Evolutionary conservation across 2,888 invertebrate genomes (phyloP).

Genomic region (Physocephala rufipes): DNA sequence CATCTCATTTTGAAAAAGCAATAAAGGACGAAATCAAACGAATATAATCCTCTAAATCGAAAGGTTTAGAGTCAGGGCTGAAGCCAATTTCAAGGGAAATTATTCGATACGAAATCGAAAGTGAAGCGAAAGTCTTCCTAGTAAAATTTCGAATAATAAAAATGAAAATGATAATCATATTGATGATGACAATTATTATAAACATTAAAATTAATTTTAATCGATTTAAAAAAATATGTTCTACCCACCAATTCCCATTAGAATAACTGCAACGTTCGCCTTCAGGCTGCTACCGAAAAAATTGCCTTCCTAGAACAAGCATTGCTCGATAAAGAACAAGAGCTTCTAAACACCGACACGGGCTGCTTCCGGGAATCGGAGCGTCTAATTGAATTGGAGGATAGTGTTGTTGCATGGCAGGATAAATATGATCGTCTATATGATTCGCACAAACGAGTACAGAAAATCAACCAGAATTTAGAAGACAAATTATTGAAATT

Average conservation of each 20-base stretch:
- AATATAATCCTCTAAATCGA: too few relatives aligned
- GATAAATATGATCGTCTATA: conserved; percentile 93
- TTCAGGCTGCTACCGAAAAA: conserved; percentile 74
- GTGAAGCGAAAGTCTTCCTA: too few relatives aligned
- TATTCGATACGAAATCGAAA: too few relatives aligned
- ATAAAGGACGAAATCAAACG: too few relatives aligned
- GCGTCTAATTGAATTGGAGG: conserved; percentile 80
- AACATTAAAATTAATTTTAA: too few relatives aligned
- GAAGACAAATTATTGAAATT: conserved; percentile 93
- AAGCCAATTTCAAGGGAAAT: too few relatives aligned
- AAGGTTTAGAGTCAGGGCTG: too few relatives aligned
- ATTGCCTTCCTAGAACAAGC: conserved; percentile 87
- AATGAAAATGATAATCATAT: too few relatives aligned
- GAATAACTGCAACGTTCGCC: conserved; percentile 70
- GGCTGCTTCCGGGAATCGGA: conserved; percentile 84
- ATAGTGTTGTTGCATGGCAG: conserved; percentile 86
- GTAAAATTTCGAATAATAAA: too few relatives aligned
- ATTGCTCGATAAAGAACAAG: conserved; percentile 81
- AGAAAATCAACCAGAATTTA: conserved; percentile 92
- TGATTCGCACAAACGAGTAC: conserved; percentile 92
- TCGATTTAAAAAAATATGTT: too few relatives aligned
- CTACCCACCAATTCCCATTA: conserved; percentile 39
- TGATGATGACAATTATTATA: too few relatives aligned
- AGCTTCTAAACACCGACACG: conserved; percentile 86
- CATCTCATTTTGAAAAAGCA: too few relatives aligned